A percentile compares a stretch with the other conserved stretches of the same genome.
Evolutionary conservation across 2,797 vertebrate species (phyloP).

Genomic region (Aplochiton taeniatus): DNA sequence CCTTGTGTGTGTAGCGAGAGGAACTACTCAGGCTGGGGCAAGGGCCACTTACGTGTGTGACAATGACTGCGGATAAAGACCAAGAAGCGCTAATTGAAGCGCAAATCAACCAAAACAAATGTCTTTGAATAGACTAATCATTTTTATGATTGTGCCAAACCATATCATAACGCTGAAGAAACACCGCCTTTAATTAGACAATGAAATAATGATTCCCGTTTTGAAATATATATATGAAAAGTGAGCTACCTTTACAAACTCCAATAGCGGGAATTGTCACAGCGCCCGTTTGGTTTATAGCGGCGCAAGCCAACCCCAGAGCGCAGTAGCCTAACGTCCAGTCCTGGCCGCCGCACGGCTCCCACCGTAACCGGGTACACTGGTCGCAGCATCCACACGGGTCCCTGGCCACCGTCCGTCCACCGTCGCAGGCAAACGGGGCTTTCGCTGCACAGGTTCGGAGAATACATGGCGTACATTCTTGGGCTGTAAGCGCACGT

Average conservation of each 20-base stretch:
- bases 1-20: too few species aligned
- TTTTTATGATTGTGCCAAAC: too few species aligned
- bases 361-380: slow-evolving; percentile 76
- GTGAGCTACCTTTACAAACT: slow-evolving; percentile 73
- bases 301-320: slow-evolving; percentile 76
- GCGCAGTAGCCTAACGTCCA: slow-evolving; percentile 78
- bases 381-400: slow-evolving; percentile 81
- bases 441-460: slow-evolving; percentile 64
- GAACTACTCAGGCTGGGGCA: too few species aligned
- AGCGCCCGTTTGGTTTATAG: slow-evolving; percentile 65
- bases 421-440: slow-evolving; percentile 65
- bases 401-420: slow-evolving; percentile 67
- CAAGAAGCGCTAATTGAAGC: too few species aligned
- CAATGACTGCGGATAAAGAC: too few species aligned
- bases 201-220: neutral
- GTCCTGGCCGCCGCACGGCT: slow-evolving; percentile 77
- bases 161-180: slow-evolving; percentile 25
- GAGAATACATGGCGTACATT: slow-evolving; percentile 73
- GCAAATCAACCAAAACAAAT: too few species aligned
- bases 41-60: too few species aligned
- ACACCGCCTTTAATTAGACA: neutral
- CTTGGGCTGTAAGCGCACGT: slow-evolving; percentile 59
- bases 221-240: slow-evolving; percentile 18
- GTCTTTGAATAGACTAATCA: too few species aligned
- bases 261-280: slow-evolving; percentile 68